phyloP scores from a whole-genome alignment of 2,797 vertebrate genomes.

The Adelosebastes latens region DNA sequence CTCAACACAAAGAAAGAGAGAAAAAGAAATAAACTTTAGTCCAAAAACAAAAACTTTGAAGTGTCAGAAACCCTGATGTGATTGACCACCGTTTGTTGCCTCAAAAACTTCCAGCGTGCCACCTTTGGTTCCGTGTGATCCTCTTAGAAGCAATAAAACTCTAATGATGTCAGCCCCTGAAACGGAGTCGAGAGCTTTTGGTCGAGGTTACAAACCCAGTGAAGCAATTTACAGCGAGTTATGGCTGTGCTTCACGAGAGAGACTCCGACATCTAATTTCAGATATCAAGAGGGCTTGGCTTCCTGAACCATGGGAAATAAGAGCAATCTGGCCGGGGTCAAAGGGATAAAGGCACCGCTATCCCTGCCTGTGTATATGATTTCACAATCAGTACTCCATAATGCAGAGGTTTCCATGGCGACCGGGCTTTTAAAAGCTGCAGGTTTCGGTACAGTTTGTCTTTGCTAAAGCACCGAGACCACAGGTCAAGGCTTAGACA shows the following conservation, averaged over 20 bases:
- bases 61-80: neutral
- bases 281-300: slow-evolving; percentile 51
- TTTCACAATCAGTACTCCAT: slow-evolving; percentile 17
- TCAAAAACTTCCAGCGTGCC: neutral
- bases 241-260: slow-evolving; percentile 50
- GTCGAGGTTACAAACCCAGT: slow-evolving; percentile 46
- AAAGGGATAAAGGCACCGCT: slow-evolving; percentile 41
- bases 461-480: neutral
- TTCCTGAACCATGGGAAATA: slow-evolving; percentile 67
- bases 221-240: slow-evolving; percentile 59
- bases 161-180: slow-evolving; percentile 32
- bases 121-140: slow-evolving; percentile 12
- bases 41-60: neutral
- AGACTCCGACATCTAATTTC: slow-evolving; percentile 65
- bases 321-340: slow-evolving; percentile 63
- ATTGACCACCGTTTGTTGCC: neutral
- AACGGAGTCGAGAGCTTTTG: slow-evolving; percentile 11
- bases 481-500: slow-evolving; percentile 30
- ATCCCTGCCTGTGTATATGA: slow-evolving; percentile 1
- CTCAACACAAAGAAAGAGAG: neutral
- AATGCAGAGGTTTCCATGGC: slow-evolving; percentile 23
- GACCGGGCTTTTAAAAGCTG: neutral
- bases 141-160: slow-evolving; percentile 60
- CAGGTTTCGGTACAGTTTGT: neutral
- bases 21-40: neutral